A percentile compares a stretch with the other conserved stretches of the same genome.
phyloP scores from a whole-genome alignment of 2,888 invertebrate genomes.

The Oscheius sp. region DNA sequence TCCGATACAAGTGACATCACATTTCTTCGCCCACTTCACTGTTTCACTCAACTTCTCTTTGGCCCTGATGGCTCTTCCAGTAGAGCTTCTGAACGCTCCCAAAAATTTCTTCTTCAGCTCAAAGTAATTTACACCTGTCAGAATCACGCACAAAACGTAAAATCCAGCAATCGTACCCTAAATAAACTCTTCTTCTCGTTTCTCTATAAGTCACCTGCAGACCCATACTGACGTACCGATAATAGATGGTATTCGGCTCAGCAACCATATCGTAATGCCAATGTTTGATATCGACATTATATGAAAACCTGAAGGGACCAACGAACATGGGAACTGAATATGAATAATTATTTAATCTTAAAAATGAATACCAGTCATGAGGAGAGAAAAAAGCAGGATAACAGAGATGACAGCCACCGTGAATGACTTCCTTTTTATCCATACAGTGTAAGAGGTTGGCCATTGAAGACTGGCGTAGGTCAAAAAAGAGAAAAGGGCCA shows the following conservation, averaged over 20 bases:
- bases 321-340: constrained; percentile 1
- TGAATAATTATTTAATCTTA: not conserved
- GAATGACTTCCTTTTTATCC: constrained; percentile 6
- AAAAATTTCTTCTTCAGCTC: not conserved
- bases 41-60: not conserved
- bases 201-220: not conserved
- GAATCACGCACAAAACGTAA: not conserved
- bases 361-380: not conserved
- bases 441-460: not conserved
- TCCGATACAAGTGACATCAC: no score
- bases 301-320: not conserved
- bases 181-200: not conserved
- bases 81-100: constrained; percentile 14
- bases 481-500: constrained; percentile 4
- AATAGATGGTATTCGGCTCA: not conserved
- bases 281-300: not conserved
- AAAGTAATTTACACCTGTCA: constrained; percentile 6
- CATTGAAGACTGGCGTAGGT: constrained; percentile 5
- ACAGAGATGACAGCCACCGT: not conserved
- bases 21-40: not conserved
- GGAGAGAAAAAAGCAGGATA: not conserved
- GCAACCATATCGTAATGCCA: constrained; percentile 3
- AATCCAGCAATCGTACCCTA: not conserved
- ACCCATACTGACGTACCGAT: not conserved
- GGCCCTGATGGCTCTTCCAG: constrained; percentile 9